These are phyloP conservation scores for Thaumatotibia leucotreta DNA, from an alignment of 1,140 invertebrate species.

Conservation along the genomic window DNA sequence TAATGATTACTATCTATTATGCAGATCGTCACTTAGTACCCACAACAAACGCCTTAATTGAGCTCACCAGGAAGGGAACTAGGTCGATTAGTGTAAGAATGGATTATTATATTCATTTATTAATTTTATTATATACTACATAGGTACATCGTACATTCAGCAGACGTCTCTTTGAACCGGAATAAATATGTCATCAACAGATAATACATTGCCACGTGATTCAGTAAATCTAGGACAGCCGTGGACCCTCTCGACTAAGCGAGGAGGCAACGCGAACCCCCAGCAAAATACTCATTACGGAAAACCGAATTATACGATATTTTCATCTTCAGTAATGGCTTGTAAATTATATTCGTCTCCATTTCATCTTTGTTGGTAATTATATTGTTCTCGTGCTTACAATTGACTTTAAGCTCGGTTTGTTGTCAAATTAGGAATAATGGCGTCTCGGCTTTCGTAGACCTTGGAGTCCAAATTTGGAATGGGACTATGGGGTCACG, in stretches of 20 bases:
- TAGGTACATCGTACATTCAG: too few relatives aligned
- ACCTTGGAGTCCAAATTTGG: not conserved
- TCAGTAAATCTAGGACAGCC: not conserved
- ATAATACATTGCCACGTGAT: not conserved
- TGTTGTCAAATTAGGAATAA: not conserved
- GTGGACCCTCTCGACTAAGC: not conserved
- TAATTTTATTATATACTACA: too few relatives aligned
- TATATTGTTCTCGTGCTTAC: not conserved
- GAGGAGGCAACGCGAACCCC: not conserved
- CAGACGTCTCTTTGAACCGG: too few relatives aligned
- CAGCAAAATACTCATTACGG: not conserved
- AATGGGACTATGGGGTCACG: not conserved
- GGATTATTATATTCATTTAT: too few relatives aligned
- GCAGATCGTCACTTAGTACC: too few relatives aligned
- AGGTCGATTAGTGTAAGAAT: too few relatives aligned
- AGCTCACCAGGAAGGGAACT: too few relatives aligned
- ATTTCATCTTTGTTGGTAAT: conserved; percentile 11
- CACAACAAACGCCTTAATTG: too few relatives aligned
- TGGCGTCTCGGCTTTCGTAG: not conserved
- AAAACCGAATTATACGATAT: conserved; percentile 10
- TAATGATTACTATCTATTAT: too few relatives aligned
- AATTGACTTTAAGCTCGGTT: not conserved
- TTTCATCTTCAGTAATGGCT: conserved; percentile 6
- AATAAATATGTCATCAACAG: not conserved
- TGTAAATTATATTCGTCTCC: conserved; percentile 5